phyloP scores from a whole-genome alignment of 1,140 invertebrate species.

The Parapsyche elsis region DNA sequence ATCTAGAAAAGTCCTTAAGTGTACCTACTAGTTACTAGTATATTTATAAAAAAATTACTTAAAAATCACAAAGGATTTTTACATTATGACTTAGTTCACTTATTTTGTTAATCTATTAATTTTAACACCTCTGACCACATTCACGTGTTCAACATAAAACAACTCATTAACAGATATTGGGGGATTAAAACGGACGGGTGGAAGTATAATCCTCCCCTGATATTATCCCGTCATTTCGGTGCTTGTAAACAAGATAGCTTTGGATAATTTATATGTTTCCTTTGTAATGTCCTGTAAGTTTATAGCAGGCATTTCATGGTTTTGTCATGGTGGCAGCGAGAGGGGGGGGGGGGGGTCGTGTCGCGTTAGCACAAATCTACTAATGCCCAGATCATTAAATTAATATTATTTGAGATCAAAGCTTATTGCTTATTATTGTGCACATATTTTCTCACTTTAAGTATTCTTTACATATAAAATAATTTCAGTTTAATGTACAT shows the following conservation, averaged over 20 bases:
- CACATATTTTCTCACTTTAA: too few relatives aligned
- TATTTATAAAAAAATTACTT: too few relatives aligned
- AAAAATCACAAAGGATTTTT: too few relatives aligned
- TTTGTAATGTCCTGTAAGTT: slow-evolving; percentile 2
- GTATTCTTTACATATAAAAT: too few relatives aligned
- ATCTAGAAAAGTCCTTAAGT: too few relatives aligned
- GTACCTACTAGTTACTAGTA: too few relatives aligned
- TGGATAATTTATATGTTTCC: slow-evolving; percentile 25
- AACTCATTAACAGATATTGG: background rate
- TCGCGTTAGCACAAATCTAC: background rate
- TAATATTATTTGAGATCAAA: background rate
- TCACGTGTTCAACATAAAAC: background rate
- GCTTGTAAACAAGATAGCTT: slow-evolving; percentile 4
- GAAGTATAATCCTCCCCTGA: background rate
- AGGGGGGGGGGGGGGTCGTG: background rate
- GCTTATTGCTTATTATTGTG: too few relatives aligned
- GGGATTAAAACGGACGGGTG: background rate
- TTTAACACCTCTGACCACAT: background rate
- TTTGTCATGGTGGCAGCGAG: background rate
- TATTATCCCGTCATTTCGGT: background rate
- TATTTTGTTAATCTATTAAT: too few relatives aligned
- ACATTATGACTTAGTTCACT: too few relatives aligned
- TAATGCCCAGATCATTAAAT: background rate
- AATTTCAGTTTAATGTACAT: too few relatives aligned
- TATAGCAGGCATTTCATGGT: background rate